Base-by-base conservation (phyloP, 2,797 vertebrate genomes). In the Triplophysa yarkandensis region DNA sequence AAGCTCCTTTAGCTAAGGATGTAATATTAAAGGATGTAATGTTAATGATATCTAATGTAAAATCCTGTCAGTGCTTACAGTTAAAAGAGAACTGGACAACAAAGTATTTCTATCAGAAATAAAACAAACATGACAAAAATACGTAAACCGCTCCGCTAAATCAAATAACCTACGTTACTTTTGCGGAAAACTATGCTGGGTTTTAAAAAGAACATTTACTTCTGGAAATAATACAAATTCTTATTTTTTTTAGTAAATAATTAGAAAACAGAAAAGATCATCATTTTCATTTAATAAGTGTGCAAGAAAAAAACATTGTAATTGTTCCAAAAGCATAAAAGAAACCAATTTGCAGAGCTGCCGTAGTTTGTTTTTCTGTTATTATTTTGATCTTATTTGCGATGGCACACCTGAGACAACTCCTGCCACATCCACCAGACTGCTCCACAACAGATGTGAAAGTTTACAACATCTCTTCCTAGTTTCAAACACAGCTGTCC, bases 381-480 rank as follows among this genome's bases (percentile, higher is more conserved):
- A 36, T 74, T 46, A 27, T 68, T 68, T 36, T 65, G 71, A 48
- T 58, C 25, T 61, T 21, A 61, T 43, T 52, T 61, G 32, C 43
- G 67, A 61, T 28, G 64, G 67, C 43, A 67, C 21, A 71, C 67
- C 76, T 60, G 69, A 76, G 57, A 71, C 80, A 75, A 32, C 44
- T 67, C 28, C 68, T 68, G 55, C 62, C 68, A 58, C 46, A 48
- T 72, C 44, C 79, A 84, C 79, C 57, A 77, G 79, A 81, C 81
- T 82, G 82, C 71, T 44, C 28, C 54, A 67, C 36, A 79, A 48
- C 60, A 62, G 61, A 74, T 0, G 46, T 4, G 68, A 28, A 61
- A 78, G 61, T 61, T 65, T 67, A 80, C 39, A 46, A 76, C 76
- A 73, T 52, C 62, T 60, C 44, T 32, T 67, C 41, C 34, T 46